Percentiles rank a stretch among this genome's conserved stretches.
phyloP scores from a whole-genome alignment of 2,888 invertebrate genomes.

The Leptarthrus brevirostris region DNA sequence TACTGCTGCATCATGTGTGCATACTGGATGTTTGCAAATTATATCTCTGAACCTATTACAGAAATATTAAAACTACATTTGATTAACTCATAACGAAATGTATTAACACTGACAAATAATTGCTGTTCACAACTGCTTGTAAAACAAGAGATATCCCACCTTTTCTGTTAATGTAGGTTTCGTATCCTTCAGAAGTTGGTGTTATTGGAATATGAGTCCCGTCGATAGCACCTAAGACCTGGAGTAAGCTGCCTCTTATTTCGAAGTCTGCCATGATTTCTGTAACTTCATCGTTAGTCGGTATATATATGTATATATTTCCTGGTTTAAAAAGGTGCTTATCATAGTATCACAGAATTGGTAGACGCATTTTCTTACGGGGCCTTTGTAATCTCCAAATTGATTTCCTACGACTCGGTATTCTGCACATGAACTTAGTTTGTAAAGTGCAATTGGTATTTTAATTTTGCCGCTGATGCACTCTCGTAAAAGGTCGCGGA shows the following conservation, averaged over 20 bases:
- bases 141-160: neutral
- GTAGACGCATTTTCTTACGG: neutral
- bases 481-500: neutral
- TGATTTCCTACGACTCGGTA: slow-evolving; percentile 27
- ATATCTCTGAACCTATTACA: neutral
- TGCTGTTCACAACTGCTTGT: slow-evolving; percentile 17
- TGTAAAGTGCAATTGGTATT: slow-evolving; percentile 7
- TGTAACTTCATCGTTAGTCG: neutral
- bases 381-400: slow-evolving; percentile 8
- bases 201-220: slow-evolving; percentile 12
- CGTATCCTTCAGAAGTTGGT: neutral
- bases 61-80: neutral
- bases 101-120: slow-evolving; percentile 1
- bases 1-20: neutral
- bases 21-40: neutral
- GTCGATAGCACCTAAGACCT: slow-evolving; percentile 12
- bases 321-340: neutral
- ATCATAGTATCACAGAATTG: neutral
- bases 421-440: slow-evolving; percentile 17
- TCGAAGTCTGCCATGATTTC: neutral
- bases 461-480: neutral
- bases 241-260: neutral
- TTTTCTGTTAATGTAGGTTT: slow-evolving; percentile 14
- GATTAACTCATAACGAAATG: neutral
- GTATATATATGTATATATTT: neutral